These are phyloP conservation scores for Muschampia plurimacula DNA, from an alignment of 2,888 invertebrate species.

Conservation along the genomic window DNA sequence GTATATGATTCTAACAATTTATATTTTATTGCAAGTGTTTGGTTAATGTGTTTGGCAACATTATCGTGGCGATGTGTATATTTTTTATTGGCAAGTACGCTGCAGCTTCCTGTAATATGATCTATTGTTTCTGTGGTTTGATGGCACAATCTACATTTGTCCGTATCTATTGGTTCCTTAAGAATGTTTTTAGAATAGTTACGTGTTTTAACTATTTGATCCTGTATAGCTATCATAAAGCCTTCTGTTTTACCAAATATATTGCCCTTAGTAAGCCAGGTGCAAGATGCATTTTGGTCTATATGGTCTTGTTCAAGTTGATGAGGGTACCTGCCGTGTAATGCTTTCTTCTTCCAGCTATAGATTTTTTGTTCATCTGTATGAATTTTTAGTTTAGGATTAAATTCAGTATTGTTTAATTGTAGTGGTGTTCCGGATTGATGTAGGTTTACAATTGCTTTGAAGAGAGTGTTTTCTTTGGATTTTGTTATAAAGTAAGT, in stretches of 20 bases:
- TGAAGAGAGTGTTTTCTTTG: neutral
- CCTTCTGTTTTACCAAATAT: constrained; percentile 26
- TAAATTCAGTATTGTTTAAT: neutral
- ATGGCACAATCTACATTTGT: constrained; percentile 34
- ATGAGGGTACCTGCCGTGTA: constrained; percentile 26
- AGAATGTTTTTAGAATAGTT: constrained; percentile 23
- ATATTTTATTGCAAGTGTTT: constrained; percentile 55
- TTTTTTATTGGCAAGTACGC: constrained; percentile 31
- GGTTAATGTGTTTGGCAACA: constrained; percentile 13
- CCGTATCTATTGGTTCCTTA: constrained; percentile 19
- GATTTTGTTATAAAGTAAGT: constrained; percentile 12
- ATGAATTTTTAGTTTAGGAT: constrained; percentile 7
- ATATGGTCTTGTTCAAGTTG: constrained; percentile 20
- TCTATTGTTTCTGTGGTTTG: constrained; percentile 20
- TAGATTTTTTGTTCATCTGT: neutral
- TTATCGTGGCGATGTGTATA: constrained; percentile 33
- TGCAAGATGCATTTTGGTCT: constrained; percentile 17
- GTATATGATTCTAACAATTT: constrained; percentile 43
- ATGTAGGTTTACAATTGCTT: neutral
- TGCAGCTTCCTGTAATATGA: constrained; percentile 38
- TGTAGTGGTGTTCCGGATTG: neutral
- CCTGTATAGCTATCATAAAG: constrained; percentile 24
- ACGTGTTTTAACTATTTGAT: constrained; percentile 27
- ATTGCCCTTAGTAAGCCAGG: constrained; percentile 28
- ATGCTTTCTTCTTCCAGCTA: neutral